These are phyloP conservation scores for Leptodactylus fuscus DNA, from an alignment of 2,113 vertebrate genomes.

Conservation along the genomic window DNA sequence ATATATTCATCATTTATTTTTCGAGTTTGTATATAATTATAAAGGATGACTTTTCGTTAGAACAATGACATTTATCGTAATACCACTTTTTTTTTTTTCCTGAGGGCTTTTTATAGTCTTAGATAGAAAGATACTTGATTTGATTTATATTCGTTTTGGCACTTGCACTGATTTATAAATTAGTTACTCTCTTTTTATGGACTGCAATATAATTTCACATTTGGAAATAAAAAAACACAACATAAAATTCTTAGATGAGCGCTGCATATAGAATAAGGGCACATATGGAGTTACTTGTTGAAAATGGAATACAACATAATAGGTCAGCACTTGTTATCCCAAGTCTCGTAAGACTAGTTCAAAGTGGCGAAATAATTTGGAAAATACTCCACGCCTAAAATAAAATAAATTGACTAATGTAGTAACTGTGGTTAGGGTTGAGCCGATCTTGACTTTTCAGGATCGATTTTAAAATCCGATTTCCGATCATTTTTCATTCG, in stretches of 20 bases:
- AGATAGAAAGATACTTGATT: constrained; percentile 25
- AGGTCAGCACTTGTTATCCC: no score
- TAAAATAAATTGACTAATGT: background rate
- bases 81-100: constrained; percentile 24
- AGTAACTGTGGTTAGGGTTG: background rate
- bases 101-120: constrained; percentile 24
- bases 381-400: background rate
- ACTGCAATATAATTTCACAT: constrained; percentile 42
- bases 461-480: no score
- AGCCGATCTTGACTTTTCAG: no score
- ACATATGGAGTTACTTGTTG: background rate
- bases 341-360: background rate
- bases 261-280: background rate
- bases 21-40: constrained; percentile 43
- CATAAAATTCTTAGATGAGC: background rate
- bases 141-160: constrained; percentile 41
- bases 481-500: no score
- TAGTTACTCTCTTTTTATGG: constrained; percentile 30
- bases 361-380: background rate
- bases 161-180: constrained; percentile 47
- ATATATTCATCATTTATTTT: constrained; percentile 44
- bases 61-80: constrained; percentile 52
- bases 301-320: background rate
- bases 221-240: constrained; percentile 29
- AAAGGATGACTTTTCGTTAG: constrained; percentile 20